Evolutionary conservation across 2,888 invertebrate genomes (phyloP), one percentile per base, ranked within the genome.

Genomic region (Andrena chrysosceles): DNA sequence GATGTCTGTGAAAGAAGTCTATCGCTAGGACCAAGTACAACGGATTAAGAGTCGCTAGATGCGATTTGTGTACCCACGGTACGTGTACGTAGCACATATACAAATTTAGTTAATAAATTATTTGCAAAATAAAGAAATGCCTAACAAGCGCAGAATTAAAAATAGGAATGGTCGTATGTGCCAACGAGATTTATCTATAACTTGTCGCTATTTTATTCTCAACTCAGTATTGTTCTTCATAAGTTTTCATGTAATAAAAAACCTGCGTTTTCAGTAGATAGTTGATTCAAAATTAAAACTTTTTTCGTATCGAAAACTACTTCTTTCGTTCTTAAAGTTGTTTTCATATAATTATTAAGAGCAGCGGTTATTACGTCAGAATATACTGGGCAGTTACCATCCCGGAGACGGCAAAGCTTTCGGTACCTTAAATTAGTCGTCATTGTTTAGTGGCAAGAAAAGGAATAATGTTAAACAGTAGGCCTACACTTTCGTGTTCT

Each of bases 401-500:
- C 66, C 42, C 20, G 63, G 29, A 72, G 33, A 59, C 64, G 74
- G 26, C 54, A 54, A 20, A 54, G 42, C 48, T 74, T 85, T 77
- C 23, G 10, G 42, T 64, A 63, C 48, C 59, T 59, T 82, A 48
- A 77, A 77, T 86, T 75, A 83, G 59, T 68, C 23, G 33, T 77
- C 69, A 60, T 63, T 52, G 23, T 72, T 73, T 42, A 80, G 33
- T 74, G 42, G 42, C 42, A 42, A 48, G 29, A 62, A 60, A 33
- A 54, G 59, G 62, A 42, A 48, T 60, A 84, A 78, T 75, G 66
- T 83, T 81, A 76, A 68, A 76, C 13, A 29, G 54, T 77, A 89
- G 89, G 90, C 90, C 89, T 91, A 90, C 80, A 86, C 85, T 86
- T 80, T 85, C 82, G 69, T 84, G 83, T 89, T 83, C 88, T 90